These are phyloP conservation scores for Mormyrus proboscirostris DNA, from an alignment of 2,797 vertebrate genomes.

Conservation along the genomic window DNA sequence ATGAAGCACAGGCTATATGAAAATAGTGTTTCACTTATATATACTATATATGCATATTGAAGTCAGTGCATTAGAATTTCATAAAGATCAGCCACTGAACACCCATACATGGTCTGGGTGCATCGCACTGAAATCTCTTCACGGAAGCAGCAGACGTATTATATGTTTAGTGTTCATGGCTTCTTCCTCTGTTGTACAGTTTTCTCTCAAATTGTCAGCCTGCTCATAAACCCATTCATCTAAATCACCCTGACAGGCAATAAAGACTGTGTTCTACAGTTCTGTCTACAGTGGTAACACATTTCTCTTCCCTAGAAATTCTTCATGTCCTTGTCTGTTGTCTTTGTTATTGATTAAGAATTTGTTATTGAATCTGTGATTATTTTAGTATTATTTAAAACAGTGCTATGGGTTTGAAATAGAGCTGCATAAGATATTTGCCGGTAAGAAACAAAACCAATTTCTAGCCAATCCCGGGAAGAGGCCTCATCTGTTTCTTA, in stretches of 20 bases:
- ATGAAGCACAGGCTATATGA: not conserved
- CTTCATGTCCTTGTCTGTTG: not conserved
- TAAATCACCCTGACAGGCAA: not conserved
- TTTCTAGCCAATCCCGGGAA: not conserved
- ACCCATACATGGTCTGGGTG: not conserved
- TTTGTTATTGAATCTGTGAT: not conserved
- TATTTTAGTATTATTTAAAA: not conserved
- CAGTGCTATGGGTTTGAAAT: not conserved
- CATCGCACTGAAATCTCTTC: not conserved
- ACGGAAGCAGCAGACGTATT: not conserved
- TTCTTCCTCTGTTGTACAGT: not conserved
- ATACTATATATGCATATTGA: not conserved
- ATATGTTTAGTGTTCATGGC: slow-evolving; percentile 3
- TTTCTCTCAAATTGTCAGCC: slow-evolving; percentile 9
- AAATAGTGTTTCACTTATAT: not conserved
- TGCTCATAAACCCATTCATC: not conserved
- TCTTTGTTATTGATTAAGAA: not conserved
- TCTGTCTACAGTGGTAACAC: not conserved
- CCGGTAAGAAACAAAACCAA: not conserved
- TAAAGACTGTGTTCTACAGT: slow-evolving; percentile 8
- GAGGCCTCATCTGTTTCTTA: not conserved
- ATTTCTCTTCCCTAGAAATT: not conserved
- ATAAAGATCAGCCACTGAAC: not conserved
- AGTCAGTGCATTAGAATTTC: not conserved
- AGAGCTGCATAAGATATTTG: not conserved